Evolutionary conservation across 2,797 vertebrate genomes (phyloP), one percentile per base, ranked within the genome.

Genomic region (Pipistrellus pygmaeus): DNA sequence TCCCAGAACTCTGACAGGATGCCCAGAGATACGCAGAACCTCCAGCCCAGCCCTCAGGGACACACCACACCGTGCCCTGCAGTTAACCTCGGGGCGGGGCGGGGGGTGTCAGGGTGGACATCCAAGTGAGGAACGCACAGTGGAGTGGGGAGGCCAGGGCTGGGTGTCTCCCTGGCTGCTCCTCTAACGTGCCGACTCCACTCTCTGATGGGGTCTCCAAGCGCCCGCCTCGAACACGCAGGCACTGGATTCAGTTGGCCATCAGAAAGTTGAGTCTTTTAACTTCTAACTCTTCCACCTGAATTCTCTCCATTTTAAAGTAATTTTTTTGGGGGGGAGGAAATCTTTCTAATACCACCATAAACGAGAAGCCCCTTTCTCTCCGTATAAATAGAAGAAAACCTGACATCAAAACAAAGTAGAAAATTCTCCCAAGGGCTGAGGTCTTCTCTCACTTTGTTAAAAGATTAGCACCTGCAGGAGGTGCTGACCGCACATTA

Each of bases 311-410:
- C 38, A 15, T 75, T 90, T 69, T 69, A 77, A 83, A 46, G 18
- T 27, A 86, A 68, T 81, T 84, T 2, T 27, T 82, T 78, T 35
- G 57, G 60, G 44, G n/a, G 57, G 60, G 44, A 71, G 32, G 27
- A 93, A 73, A 76, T 64, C 30, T 84, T 81, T 62, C 44, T 69
- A 10, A 35, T 75, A 78, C 3, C 35, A 48, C 30, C 20, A 55
- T 25, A 75, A 30, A n/a, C 55, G 41, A 46, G 71, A 76, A 90
- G 20, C 10, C 8, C 27, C 18, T 6, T 69, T 83, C 41, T 7
- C 15, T 51, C 57, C 93, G 78, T 35, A 72, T 32, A 60, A 75
- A 68, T 83, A 57, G 15, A 85, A 69, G 35, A 44, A 46, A 85
- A 55, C 17, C 23, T 80, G 46, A 84, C 77, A 86, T 80, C 41